A percentile compares a stretch with the other conserved stretches of the same genome.
phyloP scores from a whole-genome alignment of 2,888 invertebrate species.

The Oegoconia quadripuncta region DNA sequence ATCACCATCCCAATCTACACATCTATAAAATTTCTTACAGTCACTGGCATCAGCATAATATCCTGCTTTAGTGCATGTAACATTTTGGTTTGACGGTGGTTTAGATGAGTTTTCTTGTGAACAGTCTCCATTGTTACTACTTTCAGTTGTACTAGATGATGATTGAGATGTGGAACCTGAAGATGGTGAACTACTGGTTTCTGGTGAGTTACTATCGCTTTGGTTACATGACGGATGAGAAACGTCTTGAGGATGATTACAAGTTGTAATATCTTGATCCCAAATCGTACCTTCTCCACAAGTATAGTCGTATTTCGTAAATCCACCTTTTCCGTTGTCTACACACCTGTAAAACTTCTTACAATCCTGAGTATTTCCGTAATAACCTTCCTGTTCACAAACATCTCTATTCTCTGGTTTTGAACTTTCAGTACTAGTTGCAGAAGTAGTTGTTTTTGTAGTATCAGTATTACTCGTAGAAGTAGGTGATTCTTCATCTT shows the following conservation, averaged over 20 bases:
- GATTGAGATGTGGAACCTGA: slow-evolving; percentile 16
- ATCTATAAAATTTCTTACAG: slow-evolving; percentile 83
- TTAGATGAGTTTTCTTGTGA: slow-evolving; percentile 40
- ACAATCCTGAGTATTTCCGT: slow-evolving; percentile 79
- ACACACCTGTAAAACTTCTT: slow-evolving; percentile 85
- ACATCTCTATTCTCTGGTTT: slow-evolving; percentile 32
- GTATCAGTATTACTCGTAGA: slow-evolving; percentile 27
- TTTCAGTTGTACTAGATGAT: slow-evolving; percentile 33
- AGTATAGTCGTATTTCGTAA: slow-evolving; percentile 79
- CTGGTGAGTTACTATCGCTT: slow-evolving; percentile 21
- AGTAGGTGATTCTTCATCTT: slow-evolving; percentile 31
- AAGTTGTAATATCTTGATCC: slow-evolving; percentile 77
- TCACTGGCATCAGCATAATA: slow-evolving; percentile 80
- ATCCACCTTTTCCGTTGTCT: slow-evolving; percentile 78
- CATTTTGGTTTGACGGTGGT: slow-evolving; percentile 40
- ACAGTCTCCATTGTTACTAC: slow-evolving; percentile 30
- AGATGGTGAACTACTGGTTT: slow-evolving; percentile 22
- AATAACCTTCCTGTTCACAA: slow-evolving; percentile 81
- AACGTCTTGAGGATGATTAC: slow-evolving; percentile 68
- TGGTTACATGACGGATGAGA: slow-evolving; percentile 50
- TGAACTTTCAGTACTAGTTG: slow-evolving; percentile 22
- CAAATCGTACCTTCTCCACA: slow-evolving; percentile 86
- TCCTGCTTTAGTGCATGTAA: slow-evolving; percentile 78
- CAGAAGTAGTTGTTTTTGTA: slow-evolving; percentile 25
- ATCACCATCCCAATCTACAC: slow-evolving; percentile 80